Percentiles rank a stretch among this genome's conserved stretches.
Conservation (phyloP, 2,797 vertebrate genomes). For the Tauraco hartlaubi region DNA sequence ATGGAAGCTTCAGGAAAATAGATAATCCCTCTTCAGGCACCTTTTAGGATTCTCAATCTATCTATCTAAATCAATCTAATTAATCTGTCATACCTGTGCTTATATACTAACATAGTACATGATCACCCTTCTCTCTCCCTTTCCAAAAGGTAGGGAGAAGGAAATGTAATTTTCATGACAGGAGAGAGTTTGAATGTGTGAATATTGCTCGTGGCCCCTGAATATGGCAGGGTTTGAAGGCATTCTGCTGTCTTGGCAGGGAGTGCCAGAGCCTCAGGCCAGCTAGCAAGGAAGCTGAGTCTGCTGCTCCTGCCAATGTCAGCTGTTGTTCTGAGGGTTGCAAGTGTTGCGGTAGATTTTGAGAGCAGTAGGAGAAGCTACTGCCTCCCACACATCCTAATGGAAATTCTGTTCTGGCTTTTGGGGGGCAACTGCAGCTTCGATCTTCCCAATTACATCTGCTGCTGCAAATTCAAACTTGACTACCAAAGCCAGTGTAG, state of each 20-base stretch:
- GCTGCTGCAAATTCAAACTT: background rate
- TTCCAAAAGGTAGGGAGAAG: background rate
- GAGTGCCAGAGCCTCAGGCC: slow-evolving; percentile 4
- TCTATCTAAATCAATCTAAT: background rate
- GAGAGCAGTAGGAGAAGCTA: background rate
- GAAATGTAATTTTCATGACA: background rate
- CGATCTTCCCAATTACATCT: background rate
- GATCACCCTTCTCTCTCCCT: background rate
- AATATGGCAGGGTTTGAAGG: slow-evolving; percentile 50
- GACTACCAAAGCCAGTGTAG: background rate
- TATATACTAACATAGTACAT: background rate
- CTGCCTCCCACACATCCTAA: background rate
- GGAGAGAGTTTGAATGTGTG: background rate
- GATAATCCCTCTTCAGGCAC: background rate
- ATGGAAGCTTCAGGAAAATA: slow-evolving; percentile 1
- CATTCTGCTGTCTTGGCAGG: slow-evolving; percentile 61
- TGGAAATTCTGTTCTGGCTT: background rate
- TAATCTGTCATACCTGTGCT: background rate
- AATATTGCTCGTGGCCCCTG: slow-evolving; percentile 12
- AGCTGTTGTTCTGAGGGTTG: slow-evolving; percentile 42
- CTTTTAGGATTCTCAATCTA: background rate
- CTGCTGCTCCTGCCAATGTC: slow-evolving; percentile 40
- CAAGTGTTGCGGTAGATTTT: background rate
- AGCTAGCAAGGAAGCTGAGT: slow-evolving; percentile 24
- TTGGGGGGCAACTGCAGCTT: background rate